A percentile compares a stretch with the other conserved stretches of the same genome.
phyloP scores from a whole-genome alignment of 2,113 vertebrate genomes.

The Erinaceus europaeus region DNA sequence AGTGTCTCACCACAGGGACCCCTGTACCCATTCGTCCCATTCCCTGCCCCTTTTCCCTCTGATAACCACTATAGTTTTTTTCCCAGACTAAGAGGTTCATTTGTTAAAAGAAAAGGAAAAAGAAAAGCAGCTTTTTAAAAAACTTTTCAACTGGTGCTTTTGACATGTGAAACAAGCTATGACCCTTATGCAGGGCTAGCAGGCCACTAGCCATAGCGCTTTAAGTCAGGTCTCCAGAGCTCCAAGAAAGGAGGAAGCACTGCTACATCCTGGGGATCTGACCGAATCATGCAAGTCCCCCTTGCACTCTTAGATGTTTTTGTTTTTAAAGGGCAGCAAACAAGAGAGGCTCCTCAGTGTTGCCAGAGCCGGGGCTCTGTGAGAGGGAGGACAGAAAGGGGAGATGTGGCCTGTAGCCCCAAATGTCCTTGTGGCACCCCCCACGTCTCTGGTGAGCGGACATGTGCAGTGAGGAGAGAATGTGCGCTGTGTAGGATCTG shows the following conservation, averaged over 20 bases:
- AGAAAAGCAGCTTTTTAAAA: no score
- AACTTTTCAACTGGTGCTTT: no score
- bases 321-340: not conserved
- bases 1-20: no score
- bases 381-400: not conserved
- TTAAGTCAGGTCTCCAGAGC: constrained; percentile 1
- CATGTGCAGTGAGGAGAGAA: not conserved
- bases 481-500: fast-evolving
- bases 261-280: not conserved
- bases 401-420: not conserved
- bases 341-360: not conserved
- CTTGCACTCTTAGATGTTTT: not conserved
- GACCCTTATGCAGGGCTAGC: no score
- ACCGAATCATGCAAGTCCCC: not conserved
- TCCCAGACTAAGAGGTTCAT: no score
- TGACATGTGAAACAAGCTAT: no score
- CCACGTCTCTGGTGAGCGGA: not conserved
- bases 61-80: no score
- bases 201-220: not conserved
- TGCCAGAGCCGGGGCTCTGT: not conserved
- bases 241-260: not conserved
- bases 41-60: no score
- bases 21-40: no score
- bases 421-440: not conserved
- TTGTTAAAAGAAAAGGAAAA: no score